A percentile compares a stretch with the other conserved stretches of the same genome.
phyloP scores from a whole-genome alignment of 2,888 invertebrate genomes.

The Thera obeliscata region DNA sequence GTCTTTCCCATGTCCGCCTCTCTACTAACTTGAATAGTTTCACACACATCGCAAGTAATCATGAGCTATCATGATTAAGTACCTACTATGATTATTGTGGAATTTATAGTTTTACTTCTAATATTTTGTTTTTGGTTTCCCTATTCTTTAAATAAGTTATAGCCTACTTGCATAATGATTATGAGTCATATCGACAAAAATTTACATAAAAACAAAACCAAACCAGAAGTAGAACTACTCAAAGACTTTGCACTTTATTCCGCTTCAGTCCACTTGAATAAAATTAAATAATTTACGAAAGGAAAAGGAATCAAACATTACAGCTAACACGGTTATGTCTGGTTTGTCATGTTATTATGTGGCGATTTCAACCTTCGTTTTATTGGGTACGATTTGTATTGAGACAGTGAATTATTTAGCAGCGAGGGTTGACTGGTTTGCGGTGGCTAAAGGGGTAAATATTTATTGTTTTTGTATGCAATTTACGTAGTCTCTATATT shows the following conservation, averaged over 20 bases:
- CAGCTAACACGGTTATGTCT: constrained; percentile 48
- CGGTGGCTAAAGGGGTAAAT: constrained; percentile 24
- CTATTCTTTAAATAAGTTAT: no score
- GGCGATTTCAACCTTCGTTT: constrained; percentile 62
- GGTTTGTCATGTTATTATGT: constrained; percentile 56
- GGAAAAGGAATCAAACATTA: neutral
- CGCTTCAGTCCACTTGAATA: no score
- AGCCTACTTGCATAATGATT: no score
- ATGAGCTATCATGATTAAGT: no score
- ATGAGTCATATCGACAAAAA: no score
- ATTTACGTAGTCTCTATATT: neutral
- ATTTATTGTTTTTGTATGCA: constrained; percentile 19
- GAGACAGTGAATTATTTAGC: constrained; percentile 36
- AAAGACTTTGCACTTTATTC: neutral
- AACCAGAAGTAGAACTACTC: neutral
- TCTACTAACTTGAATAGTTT: no score
- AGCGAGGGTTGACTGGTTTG: constrained; percentile 39
- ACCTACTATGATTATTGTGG: no score
- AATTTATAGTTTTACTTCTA: no score
- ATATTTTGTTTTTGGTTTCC: no score
- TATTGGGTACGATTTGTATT: constrained; percentile 56
- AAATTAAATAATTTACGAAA: neutral
- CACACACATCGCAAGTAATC: no score
- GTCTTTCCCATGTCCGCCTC: no score
- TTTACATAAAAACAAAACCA: neutral